phyloP scores from a whole-genome alignment of 2,113 vertebrate species.

The Brachypodius melanocephalos region DNA sequence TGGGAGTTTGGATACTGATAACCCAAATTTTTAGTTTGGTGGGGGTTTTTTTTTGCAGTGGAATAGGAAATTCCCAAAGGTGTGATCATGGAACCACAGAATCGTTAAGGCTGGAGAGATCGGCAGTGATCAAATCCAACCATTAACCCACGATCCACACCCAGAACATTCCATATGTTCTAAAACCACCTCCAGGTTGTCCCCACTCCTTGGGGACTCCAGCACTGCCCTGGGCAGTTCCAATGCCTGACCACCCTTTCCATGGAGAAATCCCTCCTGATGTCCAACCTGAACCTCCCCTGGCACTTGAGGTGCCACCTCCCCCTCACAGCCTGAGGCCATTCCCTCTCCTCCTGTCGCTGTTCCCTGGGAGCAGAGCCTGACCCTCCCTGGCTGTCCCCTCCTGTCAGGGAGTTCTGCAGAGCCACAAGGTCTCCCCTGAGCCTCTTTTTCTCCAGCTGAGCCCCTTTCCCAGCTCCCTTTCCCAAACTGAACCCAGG shows the following conservation, averaged over 20 bases:
- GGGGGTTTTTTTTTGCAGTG: not conserved
- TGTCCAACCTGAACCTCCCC: accelerated
- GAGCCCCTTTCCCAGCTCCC: not conserved
- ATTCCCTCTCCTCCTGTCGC: accelerated
- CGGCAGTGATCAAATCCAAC: not conserved
- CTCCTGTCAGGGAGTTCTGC: not conserved
- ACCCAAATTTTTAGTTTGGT: not conserved
- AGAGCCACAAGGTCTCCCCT: not conserved
- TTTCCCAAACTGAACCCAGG: not conserved
- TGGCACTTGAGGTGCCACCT: not conserved
- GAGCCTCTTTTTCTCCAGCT: not conserved
- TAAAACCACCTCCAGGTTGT: not conserved
- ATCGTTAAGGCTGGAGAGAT: not conserved
- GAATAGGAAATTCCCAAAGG: not conserved
- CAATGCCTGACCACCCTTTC: not conserved
- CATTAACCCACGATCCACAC: not conserved
- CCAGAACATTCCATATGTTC: not conserved
- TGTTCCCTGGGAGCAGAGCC: not conserved
- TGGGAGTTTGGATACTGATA: not conserved
- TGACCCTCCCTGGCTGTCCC: accelerated
- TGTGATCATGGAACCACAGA: not conserved
- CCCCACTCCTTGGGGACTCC: not conserved
- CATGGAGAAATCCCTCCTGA: not conserved
- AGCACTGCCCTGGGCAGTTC: not conserved
- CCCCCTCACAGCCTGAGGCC: accelerated